Evolutionary conservation across 2,113 vertebrate species (phyloP).

Genomic region (Capra hircus): DNA sequence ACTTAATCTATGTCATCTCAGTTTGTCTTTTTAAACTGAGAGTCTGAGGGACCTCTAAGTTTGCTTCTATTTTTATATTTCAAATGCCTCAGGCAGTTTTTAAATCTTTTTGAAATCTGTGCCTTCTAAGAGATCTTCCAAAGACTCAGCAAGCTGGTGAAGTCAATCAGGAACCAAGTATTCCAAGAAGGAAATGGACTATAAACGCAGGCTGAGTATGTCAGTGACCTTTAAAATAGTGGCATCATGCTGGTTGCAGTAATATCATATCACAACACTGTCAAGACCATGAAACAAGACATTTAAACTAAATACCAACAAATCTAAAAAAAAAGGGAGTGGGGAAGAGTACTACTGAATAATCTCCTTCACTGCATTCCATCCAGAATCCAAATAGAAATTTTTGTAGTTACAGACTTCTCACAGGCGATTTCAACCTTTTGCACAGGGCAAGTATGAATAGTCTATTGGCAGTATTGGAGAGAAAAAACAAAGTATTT

Average conservation of each 20-base stretch:
- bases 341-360: neutral
- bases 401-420: neutral
- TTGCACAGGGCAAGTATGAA: neutral
- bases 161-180: neutral
- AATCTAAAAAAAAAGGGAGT: neutral
- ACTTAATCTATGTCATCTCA: neutral
- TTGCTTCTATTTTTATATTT: neutral
- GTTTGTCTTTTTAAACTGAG: neutral
- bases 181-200: neutral
- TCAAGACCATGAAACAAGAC: slow-evolving; percentile 39
- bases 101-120: neutral
- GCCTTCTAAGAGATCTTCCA: slow-evolving; percentile 9
- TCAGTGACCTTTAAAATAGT: slow-evolving; percentile 40
- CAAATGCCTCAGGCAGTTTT: neutral
- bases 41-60: neutral
- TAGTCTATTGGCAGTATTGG: neutral
- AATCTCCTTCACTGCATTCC: neutral
- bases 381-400: neutral
- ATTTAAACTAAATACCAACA: slow-evolving; percentile 45
- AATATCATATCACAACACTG: neutral
- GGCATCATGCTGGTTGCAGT: neutral
- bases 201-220: neutral
- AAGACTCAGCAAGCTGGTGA: slow-evolving; percentile 7
- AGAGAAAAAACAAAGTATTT: neutral
- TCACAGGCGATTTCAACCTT: neutral